A percentile compares a stretch with the other conserved stretches of the same genome.
These are phyloP conservation scores for Idaea dimidiata DNA, from an alignment of 2,888 invertebrate genomes.

Conservation along the genomic window DNA sequence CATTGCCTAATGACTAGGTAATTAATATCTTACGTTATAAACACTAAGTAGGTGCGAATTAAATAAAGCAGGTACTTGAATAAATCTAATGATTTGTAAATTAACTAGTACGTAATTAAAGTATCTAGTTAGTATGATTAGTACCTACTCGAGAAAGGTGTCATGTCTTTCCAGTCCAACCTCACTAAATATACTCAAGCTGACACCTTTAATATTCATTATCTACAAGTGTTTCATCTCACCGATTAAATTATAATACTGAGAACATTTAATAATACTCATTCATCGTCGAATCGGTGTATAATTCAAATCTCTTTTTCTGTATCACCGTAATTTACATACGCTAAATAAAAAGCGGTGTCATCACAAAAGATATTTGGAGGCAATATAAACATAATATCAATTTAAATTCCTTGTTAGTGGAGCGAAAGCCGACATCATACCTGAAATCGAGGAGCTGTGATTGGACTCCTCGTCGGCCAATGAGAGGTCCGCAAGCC, in stretches of 20 bases:
- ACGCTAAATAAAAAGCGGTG: slow-evolving; percentile 81
- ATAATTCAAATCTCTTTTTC: slow-evolving; percentile 78
- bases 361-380: slow-evolving; percentile 81
- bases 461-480: slow-evolving; percentile 53
- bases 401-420: slow-evolving; percentile 82
- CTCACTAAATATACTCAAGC: slow-evolving; percentile 12
- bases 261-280: slow-evolving; percentile 65
- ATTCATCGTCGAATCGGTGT: slow-evolving; percentile 70
- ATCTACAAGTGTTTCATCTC: slow-evolving; percentile 45
- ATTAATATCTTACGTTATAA: no score
- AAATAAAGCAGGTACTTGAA: neutral
- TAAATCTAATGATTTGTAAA: neutral
- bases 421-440: slow-evolving; percentile 80
- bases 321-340: slow-evolving; percentile 79
- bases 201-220: slow-evolving; percentile 25
- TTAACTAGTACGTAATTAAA: neutral
- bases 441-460: slow-evolving; percentile 59
- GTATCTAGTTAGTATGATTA: neutral
- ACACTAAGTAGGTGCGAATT: slow-evolving; percentile 4
- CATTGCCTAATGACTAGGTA: no score
- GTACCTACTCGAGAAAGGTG: neutral
- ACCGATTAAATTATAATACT: slow-evolving; percentile 53
- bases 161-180: slow-evolving; percentile 16
- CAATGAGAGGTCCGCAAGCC: slow-evolving; percentile 44
- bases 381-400: slow-evolving; percentile 81